phyloP scores from a whole-genome alignment of 1,140 invertebrate species.

The Cyphomyrmex costatus region DNA sequence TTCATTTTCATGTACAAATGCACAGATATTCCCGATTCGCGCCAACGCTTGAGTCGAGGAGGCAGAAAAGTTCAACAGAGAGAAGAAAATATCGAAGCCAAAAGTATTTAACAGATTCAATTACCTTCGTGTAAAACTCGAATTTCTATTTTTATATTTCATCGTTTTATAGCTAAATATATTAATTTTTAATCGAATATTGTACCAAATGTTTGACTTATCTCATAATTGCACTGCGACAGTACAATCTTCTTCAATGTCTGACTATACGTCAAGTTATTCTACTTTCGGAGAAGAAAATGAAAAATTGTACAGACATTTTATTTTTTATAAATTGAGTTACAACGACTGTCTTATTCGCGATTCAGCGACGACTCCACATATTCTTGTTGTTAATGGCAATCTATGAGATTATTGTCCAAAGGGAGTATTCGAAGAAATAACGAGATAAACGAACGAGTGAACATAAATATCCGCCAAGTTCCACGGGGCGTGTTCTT shows the following conservation, averaged over 20 bases:
- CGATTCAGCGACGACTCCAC: background rate
- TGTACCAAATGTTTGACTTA: background rate
- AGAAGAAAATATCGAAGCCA: background rate
- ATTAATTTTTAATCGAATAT: background rate
- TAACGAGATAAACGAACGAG: conserved; percentile 31
- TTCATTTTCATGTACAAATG: conserved; percentile 76
- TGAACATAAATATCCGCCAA: conserved; percentile 42
- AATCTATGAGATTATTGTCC: background rate
- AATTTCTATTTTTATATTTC: background rate
- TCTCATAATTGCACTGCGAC: background rate
- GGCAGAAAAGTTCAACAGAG: background rate
- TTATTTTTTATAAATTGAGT: background rate
- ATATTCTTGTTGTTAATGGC: background rate
- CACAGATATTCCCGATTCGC: conserved; percentile 8
- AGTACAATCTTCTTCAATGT: background rate
- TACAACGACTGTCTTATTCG: background rate
- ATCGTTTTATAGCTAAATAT: background rate
- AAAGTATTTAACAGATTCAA: background rate
- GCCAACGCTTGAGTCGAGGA: background rate
- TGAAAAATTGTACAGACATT: background rate
- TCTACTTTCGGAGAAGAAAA: background rate
- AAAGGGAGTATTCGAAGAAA: conserved; percentile 22
- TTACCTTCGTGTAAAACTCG: background rate
- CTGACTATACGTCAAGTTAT: background rate
- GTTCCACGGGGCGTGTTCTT: conserved; percentile 65